A percentile compares a stretch with the other conserved stretches of the same genome.
Evolutionary conservation across 2,888 invertebrate species (phyloP).

Genomic region (Folsomia manolachei): DNA sequence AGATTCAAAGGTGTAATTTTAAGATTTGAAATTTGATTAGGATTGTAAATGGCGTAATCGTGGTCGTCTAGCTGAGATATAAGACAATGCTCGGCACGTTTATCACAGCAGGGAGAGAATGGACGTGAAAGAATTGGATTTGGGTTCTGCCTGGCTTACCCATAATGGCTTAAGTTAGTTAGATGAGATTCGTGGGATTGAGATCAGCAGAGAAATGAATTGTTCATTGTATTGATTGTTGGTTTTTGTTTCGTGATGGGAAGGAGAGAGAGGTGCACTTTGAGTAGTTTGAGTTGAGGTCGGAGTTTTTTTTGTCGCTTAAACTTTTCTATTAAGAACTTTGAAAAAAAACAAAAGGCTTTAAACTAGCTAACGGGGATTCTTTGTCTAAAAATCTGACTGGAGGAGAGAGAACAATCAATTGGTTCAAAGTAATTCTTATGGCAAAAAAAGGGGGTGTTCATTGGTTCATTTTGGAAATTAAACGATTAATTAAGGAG

Average conservation of each 20-base stretch:
- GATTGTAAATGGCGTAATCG: background rate
- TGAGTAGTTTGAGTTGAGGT: background rate
- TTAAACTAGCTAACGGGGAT: background rate
- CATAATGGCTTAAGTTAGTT: background rate
- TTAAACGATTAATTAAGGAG: constrained; percentile 11
- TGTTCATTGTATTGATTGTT: background rate
- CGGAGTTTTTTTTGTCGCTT: constrained; percentile 13
- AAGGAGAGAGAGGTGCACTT: background rate
- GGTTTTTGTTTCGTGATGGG: background rate
- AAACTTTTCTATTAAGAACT: constrained; percentile 18
- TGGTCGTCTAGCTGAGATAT: background rate
- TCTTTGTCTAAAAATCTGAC: background rate
- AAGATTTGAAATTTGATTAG: background rate
- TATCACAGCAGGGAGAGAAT: background rate
- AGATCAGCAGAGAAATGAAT: background rate
- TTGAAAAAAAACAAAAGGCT: constrained; percentile 7
- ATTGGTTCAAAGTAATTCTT: constrained; percentile 9
- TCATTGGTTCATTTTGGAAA: background rate
- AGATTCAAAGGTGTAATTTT: no score
- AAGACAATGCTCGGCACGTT: background rate
- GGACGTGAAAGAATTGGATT: no score
- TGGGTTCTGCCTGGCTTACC: no score
- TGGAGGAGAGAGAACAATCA: constrained; percentile 16
- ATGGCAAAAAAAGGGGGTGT: background rate
- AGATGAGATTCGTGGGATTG: background rate